A percentile compares a stretch with the other conserved stretches of the same genome.
These are phyloP conservation scores for Pristionchus exspectatus DNA, from an alignment of 2,888 invertebrate genomes.

Conservation along the genomic window DNA sequence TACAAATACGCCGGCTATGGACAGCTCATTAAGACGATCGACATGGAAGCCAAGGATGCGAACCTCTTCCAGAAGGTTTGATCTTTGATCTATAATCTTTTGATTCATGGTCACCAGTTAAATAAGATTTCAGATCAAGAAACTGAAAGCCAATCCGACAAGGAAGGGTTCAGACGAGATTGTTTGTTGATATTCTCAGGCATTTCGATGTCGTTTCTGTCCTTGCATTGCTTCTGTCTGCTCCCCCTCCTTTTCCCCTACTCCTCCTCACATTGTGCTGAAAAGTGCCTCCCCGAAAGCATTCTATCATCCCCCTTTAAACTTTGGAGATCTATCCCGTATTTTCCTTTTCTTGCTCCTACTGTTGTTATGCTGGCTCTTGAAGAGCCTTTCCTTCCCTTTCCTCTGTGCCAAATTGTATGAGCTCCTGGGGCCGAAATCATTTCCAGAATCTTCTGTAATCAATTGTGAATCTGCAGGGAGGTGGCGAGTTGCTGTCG, in stretches of 20 bases:
- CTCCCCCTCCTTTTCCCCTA: background rate
- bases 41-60: slow-evolving; percentile 93
- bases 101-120: background rate
- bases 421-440: background rate
- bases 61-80: slow-evolving; percentile 89
- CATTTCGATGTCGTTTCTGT: background rate
- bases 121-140: slow-evolving; percentile 31
- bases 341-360: background rate
- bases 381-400: background rate
- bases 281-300: no score
- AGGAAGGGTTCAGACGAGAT: slow-evolving; percentile 2
- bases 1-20: slow-evolving; percentile 99
- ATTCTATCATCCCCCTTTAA: no score
- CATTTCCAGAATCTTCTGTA: background rate
- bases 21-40: slow-evolving; percentile 94
- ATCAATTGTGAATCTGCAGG: slow-evolving; percentile 52
- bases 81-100: background rate
- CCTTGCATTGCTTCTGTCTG: background rate
- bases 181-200: background rate
- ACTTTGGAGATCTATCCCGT: no score
- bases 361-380: background rate
- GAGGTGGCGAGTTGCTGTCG: slow-evolving; percentile 86
- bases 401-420: background rate
- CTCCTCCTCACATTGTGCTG: background rate
- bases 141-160: slow-evolving; percentile 13